Evolutionary conservation across 2,797 vertebrate species (phyloP).

Genomic region (Vultur gryphus): DNA sequence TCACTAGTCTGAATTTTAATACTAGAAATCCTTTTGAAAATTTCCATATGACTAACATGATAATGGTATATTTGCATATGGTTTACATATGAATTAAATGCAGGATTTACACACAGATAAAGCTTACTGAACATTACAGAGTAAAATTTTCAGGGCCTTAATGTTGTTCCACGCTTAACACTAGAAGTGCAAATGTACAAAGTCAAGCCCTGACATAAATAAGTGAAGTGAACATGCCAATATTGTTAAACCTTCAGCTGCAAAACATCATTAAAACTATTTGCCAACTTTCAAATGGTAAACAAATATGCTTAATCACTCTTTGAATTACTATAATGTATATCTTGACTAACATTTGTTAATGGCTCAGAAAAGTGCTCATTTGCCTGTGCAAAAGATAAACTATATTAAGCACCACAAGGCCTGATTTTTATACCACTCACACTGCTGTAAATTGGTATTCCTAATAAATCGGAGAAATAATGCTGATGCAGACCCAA

Average conservation of each 20-base stretch:
- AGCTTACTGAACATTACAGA: not conserved
- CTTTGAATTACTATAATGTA: not conserved
- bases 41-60: not conserved
- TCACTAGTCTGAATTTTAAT: not conserved
- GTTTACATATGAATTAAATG: conserved; percentile 10
- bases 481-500: not conserved
- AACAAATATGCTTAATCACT: not conserved
- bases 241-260: not conserved
- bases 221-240: not conserved
- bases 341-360: not conserved
- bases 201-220: not conserved
- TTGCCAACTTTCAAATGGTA: not conserved
- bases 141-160: not conserved
- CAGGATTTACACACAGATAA: not conserved
- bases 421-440: not conserved
- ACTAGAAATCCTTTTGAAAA: not conserved
- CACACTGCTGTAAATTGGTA: not conserved
- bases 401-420: not conserved
- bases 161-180: not conserved
- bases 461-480: not conserved
- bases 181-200: not conserved
- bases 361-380: not conserved
- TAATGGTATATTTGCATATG: conserved; percentile 2
- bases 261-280: not conserved
- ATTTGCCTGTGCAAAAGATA: not conserved